Base-by-base conservation (phyloP, 2,888 invertebrate genomes). In the Isotomurus palustris region DNA sequence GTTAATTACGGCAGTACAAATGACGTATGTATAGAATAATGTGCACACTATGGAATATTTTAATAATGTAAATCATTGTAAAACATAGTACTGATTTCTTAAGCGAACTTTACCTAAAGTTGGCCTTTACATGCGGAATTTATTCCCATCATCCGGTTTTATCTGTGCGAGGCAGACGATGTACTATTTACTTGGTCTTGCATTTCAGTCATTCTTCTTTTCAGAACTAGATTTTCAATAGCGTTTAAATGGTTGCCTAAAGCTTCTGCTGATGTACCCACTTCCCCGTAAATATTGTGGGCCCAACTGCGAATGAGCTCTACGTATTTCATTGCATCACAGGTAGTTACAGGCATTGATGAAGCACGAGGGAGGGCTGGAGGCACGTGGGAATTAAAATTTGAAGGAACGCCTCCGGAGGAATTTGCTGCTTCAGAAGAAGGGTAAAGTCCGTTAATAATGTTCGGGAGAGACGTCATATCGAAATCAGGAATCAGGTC, bases 321-420 rank as follows among this genome's bases (percentile, higher is more conserved):
- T 8, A 57, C 29, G 29, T 40, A 51, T 38, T 60, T 60, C 29
- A 60, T 32, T 1, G 60, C 60, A 24, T 60, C 57, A 6, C 28
- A 52, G 4, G 41, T 52, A 14, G 52, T 43, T 3, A 43, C 32
- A 28, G 52, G 28, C 19, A 43, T 43, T 25, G 28, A 8, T 3
- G 28, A 8, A 3, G 28, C 29, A 19, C 17, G 14, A 10, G 36
- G 44, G 10, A 47, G 6, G 3, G 28, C 29, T 14, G 21, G 14
- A 10, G 36, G 44, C 6, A 44, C 8, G 19, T 44, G 35, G 6
- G 45, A 21, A 19, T 35, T 44, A 17, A 44, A 53, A 22, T 21
- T 45, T 36, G 25, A 5, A 12, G 36, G 45, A 3, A 21, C 35
- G 21, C n/a, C 29, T 19, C 49, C 22, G 6, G 32, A 25, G 19